Base-by-base conservation (phyloP, 2,113 vertebrate species). In the Monopterus albus region DNA sequence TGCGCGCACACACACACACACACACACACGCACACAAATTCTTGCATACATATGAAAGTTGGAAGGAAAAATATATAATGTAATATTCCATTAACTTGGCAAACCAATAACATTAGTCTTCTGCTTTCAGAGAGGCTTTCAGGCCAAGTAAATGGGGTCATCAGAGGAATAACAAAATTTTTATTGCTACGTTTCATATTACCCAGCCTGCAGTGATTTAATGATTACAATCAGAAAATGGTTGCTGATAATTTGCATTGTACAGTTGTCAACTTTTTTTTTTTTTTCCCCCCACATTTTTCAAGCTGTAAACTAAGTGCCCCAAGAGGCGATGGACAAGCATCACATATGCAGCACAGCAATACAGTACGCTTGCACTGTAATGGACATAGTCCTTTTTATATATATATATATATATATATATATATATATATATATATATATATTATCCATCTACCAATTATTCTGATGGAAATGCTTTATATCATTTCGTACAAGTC, bases 31-130 rank as follows among this genome's bases (percentile, higher is more conserved):
- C 33, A 35, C 33, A 53, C 28, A 25, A 47, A 42, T 0, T 5
- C 23, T 7, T 26, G 8, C 18, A 56, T 36, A 40, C 26, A 12
- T 60, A 65, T 82, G 75, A 52, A 73, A 79, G 42, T 66, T 65
- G 46, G 83, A 91, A 56, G 59, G 49, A 56, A 52, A 82, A 72
- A 67, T 5, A 43, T 51, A 81, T 84, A 88, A 82, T 89, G 89
- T 91, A 89, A 84, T 90, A 79, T 84, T 85, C 74, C 70, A 82
- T 88, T 89, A 84, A 87, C 60, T 79, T 56, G 29, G 59, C 55
- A 62, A 78, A 84, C 68, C 78, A 81, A 87, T 75, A 38, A 62
- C 63, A 85, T 83, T 73, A 79, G 58, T 75, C 79, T 64, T 68
- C 50, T 75, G 51, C 71, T 59, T n/a, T n/a, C 28, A 45, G 62